These are phyloP conservation scores for Trissolcus basalis DNA, from an alignment of 1,140 invertebrate species.

Conservation along the genomic window DNA sequence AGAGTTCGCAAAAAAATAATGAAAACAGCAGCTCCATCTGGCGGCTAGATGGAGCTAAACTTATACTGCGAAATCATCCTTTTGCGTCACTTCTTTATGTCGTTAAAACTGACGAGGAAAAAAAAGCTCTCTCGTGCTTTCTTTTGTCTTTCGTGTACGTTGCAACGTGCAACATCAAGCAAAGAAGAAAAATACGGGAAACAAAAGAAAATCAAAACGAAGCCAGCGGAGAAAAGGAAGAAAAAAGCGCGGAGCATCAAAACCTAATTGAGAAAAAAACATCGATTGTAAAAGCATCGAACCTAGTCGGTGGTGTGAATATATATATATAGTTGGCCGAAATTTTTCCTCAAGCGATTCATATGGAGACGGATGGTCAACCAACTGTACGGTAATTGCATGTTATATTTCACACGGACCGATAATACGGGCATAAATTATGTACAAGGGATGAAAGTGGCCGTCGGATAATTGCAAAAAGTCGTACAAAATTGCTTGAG, in stretches of 20 bases:
- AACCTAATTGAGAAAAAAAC: not conserved
- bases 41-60: slow-evolving; percentile 23
- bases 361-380: too few relatives aligned
- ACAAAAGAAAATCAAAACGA: slow-evolving; percentile 1
- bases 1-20: slow-evolving; percentile 52
- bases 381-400: slow-evolving; percentile 13
- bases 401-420: slow-evolving; percentile 24
- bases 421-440: slow-evolving; percentile 16
- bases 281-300: too few relatives aligned
- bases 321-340: too few relatives aligned
- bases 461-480: slow-evolving; percentile 13
- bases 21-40: slow-evolving; percentile 58
- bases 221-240: slow-evolving; percentile 2
- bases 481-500: slow-evolving; percentile 13
- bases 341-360: too few relatives aligned
- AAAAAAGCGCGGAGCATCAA: not conserved
- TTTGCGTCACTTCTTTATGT: slow-evolving; percentile 55
- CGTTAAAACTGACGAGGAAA: slow-evolving; percentile 56
- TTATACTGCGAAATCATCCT: slow-evolving; percentile 41
- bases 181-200: slow-evolving; percentile 6
- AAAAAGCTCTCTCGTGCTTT: slow-evolving; percentile 45
- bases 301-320: too few relatives aligned
- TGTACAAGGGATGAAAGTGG: not conserved
- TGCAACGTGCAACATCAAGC: slow-evolving; percentile 11
- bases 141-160: slow-evolving; percentile 22